Evolutionary conservation across 2,888 invertebrate genomes (phyloP).

Genomic region (Cerastis rubricosa): DNA sequence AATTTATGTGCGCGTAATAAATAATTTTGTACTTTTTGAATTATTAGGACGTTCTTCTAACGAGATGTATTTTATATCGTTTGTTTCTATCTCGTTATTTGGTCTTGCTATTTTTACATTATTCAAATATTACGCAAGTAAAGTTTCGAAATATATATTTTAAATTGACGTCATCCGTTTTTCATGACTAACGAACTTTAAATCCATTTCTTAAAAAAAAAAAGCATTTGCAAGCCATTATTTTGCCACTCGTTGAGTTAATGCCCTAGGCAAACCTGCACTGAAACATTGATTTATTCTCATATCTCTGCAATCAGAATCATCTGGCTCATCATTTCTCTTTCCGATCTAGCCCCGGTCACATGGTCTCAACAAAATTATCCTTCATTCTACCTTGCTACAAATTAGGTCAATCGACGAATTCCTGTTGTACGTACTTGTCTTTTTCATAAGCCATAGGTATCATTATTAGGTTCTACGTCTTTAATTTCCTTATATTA

Average conservation of each 20-base stretch:
- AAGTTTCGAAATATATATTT: slow-evolving; percentile 43
- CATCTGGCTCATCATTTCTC: background rate
- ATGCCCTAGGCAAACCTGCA: background rate
- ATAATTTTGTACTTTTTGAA: slow-evolving; percentile 53
- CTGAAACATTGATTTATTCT: background rate
- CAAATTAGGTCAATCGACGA: rapidly evolving
- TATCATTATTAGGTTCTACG: background rate
- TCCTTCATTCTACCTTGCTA: background rate
- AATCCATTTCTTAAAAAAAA: background rate
- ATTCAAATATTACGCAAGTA: slow-evolving; percentile 31
- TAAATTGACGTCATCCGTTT: slow-evolving; percentile 12
- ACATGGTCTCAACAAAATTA: background rate
- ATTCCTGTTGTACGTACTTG: background rate
- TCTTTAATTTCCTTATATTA: rapidly evolving
- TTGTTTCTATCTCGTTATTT: slow-evolving; percentile 38
- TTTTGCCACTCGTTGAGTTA: background rate
- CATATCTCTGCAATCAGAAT: background rate
- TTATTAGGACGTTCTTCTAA: slow-evolving; percentile 46
- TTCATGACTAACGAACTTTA: slow-evolving; percentile 35
- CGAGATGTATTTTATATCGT: slow-evolving; percentile 50
- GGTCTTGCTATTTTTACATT: slow-evolving; percentile 35
- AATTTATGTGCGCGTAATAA: slow-evolving; percentile 62
- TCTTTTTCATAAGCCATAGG: background rate
- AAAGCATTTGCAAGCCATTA: background rate
- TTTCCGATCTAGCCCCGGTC: background rate